Conservation (phyloP, 2,797 vertebrate species). For the Luscinia megarhynchos region DNA sequence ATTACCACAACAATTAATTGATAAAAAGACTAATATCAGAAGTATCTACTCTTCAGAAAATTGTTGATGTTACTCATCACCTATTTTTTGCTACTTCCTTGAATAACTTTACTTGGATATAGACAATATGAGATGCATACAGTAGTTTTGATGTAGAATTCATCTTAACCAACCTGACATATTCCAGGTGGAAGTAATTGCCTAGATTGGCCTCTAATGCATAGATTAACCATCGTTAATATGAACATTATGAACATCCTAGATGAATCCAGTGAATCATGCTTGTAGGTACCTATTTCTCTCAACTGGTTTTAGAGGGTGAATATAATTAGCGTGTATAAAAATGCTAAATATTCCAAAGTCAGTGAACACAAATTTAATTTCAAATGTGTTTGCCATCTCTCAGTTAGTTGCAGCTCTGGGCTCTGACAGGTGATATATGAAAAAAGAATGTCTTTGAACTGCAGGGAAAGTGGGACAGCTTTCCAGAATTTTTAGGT, state of each 20-base stretch:
- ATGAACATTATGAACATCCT: fast-evolving
- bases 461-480: not conserved
- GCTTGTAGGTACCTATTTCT: not conserved
- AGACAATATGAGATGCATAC: not conserved
- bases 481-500: not conserved
- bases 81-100: not conserved
- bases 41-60: not conserved
- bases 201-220: not conserved
- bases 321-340: not conserved
- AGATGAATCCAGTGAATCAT: not conserved
- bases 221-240: fast-evolving
- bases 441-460: not conserved
- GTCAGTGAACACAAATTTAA: not conserved
- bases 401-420: not conserved
- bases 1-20: not conserved
- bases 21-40: not conserved
- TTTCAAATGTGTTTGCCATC: not conserved
- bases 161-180: not conserved
- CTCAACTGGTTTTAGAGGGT: not conserved
- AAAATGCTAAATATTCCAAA: not conserved
- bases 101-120: not conserved
- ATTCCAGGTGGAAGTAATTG: not conserved
- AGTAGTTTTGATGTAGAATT: not conserved
- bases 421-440: not conserved
- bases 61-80: not conserved